A percentile compares a stretch with the other conserved stretches of the same genome.
Conservation (phyloP, 2,797 vertebrate genomes). For the Peromyscus melanophrys region DNA sequence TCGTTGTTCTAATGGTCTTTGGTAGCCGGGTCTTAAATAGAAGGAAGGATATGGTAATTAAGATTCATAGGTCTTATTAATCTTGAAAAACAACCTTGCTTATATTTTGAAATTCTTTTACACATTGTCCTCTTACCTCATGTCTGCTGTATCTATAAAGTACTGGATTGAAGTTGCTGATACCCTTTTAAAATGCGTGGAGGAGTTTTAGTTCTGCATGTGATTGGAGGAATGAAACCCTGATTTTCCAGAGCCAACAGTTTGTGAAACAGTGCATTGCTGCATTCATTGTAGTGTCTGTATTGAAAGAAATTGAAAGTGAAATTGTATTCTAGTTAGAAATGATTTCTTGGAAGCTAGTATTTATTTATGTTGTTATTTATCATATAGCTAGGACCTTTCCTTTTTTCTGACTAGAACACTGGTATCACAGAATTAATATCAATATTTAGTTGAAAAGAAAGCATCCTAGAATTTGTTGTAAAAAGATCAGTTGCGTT, state of each 20-base stretch:
- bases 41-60: slow-evolving; percentile 52
- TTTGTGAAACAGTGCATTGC: slow-evolving; percentile 40
- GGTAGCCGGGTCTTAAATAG: slow-evolving; percentile 41
- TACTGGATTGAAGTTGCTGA: not conserved
- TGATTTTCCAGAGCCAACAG: slow-evolving; percentile 6
- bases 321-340: slow-evolving; percentile 33
- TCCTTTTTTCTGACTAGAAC: not conserved
- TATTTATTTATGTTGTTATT: slow-evolving; percentile 16
- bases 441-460: slow-evolving; percentile 46
- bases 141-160: not conserved
- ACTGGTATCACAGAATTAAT: slow-evolving; percentile 13
- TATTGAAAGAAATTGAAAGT: not conserved
- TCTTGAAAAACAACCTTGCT: slow-evolving; percentile 36
- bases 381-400: slow-evolving; percentile 8
- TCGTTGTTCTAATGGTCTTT: slow-evolving; percentile 6
- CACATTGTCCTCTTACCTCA: not conserved
- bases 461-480: not conserved
- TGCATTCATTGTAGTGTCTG: slow-evolving; percentile 44
- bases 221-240: slow-evolving; percentile 48
- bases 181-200: not conserved
- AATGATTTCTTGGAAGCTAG: slow-evolving; percentile 36
- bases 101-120: slow-evolving; percentile 30
- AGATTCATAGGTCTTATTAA: slow-evolving; percentile 29
- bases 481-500: not conserved
- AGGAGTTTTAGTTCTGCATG: slow-evolving; percentile 19